Base-by-base conservation (phyloP, 1,140 invertebrate genomes). In the Leptinotarsa lineolata region DNA sequence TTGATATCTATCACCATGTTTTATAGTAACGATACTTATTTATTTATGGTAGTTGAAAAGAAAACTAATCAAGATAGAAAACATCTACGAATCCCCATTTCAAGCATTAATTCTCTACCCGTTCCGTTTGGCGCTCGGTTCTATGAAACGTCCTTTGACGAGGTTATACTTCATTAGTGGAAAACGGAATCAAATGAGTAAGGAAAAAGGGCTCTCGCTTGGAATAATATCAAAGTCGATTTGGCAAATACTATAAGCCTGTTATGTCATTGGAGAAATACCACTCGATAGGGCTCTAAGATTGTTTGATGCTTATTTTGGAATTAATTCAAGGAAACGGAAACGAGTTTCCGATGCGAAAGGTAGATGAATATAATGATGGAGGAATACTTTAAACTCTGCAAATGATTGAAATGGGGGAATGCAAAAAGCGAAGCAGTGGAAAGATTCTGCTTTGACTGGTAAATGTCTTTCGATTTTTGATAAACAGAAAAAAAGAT, bases 171-270 rank as follows among this genome's bases (percentile, higher is more conserved):
- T 54, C 48, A 54, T 54, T 54, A 54, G n/a, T 16, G 48, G 15
- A 18, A 54, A 54, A 8, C 16, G 16, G 48, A 54, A 54, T 18
- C 15, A 54, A 54, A 15, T 54, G n/a, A 54, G 16, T 39, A 39
- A 39, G 2, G 48, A 18, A 54, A 54, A 54, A 54, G n/a, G n/a
- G 15, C 48, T 54, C 48, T 18, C 48, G 48, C 48, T 54, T 54
- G 15, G 6, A 54, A 54, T 54, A 18, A 54, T 54, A 54, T 54
- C 48, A 54, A 54, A 54, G 48, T 54, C 48, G 48, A 54, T 54
- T 54, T 54, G 48, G 16, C 48, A 54, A 54, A 54, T 54, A 54
- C 48, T 54, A 54, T 54, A 54, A 54, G 48, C 48, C 48, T 54
- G 48, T 54, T 54, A 54, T 54, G 48, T 54, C 48, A 54, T 54